A percentile compares a stretch with the other conserved stretches of the same genome.
Conservation (phyloP, 2,888 invertebrate species). For the Euclidia mi region DNA sequence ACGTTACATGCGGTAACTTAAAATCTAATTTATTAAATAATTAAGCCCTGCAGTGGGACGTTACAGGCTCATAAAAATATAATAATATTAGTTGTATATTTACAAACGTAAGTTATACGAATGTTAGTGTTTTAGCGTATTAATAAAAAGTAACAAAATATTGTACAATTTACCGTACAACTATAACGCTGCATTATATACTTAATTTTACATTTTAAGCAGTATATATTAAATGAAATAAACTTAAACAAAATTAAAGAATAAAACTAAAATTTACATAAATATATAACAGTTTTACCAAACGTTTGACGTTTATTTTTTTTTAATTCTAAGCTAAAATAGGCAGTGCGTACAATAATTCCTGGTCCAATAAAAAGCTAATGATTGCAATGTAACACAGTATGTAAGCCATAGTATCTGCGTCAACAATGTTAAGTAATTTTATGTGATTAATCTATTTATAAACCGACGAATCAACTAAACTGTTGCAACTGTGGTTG, state of each 20-base stretch:
- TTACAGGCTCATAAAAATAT: too few relatives aligned
- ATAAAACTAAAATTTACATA: background rate
- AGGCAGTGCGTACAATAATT: background rate
- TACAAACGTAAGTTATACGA: slow-evolving; percentile 40
- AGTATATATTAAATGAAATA: background rate
- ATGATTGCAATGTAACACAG: background rate
- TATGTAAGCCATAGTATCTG: background rate
- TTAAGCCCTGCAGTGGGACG: too few relatives aligned
- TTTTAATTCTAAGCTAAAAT: background rate
- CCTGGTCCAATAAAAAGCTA: slow-evolving; percentile 5
- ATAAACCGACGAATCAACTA: background rate
- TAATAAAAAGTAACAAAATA: slow-evolving; percentile 1
- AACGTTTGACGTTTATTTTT: slow-evolving; percentile 16
- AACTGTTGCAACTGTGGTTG: too few relatives aligned
- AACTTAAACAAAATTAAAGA: background rate
- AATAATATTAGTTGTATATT: slow-evolving; percentile 35
- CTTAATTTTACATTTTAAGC: slow-evolving; percentile 19
- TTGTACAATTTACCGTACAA: slow-evolving; percentile 8
- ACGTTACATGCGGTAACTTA: slow-evolving; percentile 42
- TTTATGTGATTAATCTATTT: background rate
- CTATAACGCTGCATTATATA: slow-evolving; percentile 25
- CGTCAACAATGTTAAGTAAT: background rate
- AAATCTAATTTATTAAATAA: slow-evolving; percentile 40
- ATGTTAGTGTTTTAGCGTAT: slow-evolving; percentile 1
- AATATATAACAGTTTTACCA: slow-evolving; percentile 1